These are phyloP conservation scores for Perodicticus potto DNA, from an alignment of 2,797 vertebrate genomes.

Conservation along the genomic window DNA sequence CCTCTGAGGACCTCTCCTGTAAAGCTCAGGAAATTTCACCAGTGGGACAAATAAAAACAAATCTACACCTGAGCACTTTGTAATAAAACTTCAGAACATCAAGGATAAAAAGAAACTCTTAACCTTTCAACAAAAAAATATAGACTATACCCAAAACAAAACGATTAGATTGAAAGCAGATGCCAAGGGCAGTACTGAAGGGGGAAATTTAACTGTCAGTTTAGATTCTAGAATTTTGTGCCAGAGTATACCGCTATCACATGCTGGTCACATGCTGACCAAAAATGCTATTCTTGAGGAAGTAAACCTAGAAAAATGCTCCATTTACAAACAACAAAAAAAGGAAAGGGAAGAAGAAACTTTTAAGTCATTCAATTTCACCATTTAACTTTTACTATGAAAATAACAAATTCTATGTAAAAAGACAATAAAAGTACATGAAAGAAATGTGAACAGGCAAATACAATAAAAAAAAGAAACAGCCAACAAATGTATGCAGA, in stretches of 20 bases:
- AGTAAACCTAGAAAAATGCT: background rate
- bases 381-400: background rate
- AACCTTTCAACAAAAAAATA: background rate
- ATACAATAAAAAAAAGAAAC: background rate
- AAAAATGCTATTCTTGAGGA: background rate
- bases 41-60: background rate
- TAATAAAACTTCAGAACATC: background rate
- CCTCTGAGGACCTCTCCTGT: background rate
- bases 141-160: background rate
- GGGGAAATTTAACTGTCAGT: too few relatives aligned
- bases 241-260: background rate
- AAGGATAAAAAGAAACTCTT: background rate
- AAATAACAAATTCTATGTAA: background rate
- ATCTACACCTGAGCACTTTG: background rate
- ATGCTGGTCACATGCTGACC: background rate
- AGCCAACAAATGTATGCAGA: background rate
- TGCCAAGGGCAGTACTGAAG: background rate
- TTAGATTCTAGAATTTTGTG: slow-evolving; percentile 4
- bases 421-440: background rate
- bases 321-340: background rate
- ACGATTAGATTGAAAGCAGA: background rate
- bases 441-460: background rate
- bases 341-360: background rate
- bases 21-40: background rate
- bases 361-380: background rate